These are phyloP conservation scores for Phoenicopterus ruber DNA, from an alignment of 2,113 vertebrate species.

Conservation along the genomic window DNA sequence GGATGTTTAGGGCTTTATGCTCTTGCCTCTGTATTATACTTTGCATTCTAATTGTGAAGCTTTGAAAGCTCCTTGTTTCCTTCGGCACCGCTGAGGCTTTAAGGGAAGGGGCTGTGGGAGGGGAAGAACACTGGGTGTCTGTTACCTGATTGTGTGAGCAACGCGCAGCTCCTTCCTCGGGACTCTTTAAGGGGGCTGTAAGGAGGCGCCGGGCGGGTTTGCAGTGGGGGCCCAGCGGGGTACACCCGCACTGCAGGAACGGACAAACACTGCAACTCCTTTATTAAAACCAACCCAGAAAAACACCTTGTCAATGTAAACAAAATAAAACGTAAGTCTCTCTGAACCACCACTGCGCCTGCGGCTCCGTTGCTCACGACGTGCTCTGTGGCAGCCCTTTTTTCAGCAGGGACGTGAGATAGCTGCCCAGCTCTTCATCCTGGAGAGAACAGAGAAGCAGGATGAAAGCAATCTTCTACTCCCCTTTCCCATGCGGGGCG, in stretches of 20 bases:
- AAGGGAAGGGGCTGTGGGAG: not conserved
- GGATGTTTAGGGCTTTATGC: not conserved
- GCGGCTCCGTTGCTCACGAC: conserved; percentile 26
- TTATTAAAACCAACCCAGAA: conserved; percentile 11
- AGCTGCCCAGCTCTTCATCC: conserved; percentile 97
- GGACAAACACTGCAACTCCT: not conserved
- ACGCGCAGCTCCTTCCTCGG: not conserved
- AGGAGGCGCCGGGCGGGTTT: too few species aligned
- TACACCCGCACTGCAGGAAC: not conserved
- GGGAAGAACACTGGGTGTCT: not conserved
- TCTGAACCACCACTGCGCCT: not conserved
- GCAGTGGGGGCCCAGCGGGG: too few species aligned
- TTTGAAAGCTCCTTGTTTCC: not conserved
- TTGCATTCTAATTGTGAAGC: not conserved
- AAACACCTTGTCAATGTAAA: not conserved
- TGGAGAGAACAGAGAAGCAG: not conserved
- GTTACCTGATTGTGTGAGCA: not conserved
- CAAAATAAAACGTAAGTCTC: not conserved
- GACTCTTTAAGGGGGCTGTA: not conserved
- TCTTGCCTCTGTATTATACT: not conserved
- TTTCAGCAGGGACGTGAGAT: conserved; percentile 87
- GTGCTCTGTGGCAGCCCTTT: conserved; percentile 86
- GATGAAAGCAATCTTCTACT: not conserved
- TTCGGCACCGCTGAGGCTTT: not conserved
- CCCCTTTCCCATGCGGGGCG: accelerated